Evolutionary conservation across 1,140 invertebrate species (phyloP), one percentile per base, ranked within the genome.

Genomic region (Achroia grisella): DNA sequence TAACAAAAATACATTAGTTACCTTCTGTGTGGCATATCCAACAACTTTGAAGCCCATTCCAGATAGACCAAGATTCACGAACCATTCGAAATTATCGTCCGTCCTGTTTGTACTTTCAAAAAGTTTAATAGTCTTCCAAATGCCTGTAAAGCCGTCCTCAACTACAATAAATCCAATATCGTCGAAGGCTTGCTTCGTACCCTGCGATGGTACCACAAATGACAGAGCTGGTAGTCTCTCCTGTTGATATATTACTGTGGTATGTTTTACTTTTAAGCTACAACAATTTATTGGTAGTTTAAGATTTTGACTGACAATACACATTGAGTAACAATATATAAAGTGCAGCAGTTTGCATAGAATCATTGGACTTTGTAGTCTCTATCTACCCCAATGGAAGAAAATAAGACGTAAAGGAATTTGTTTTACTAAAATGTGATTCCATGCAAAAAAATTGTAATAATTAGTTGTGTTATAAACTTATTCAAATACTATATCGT

Each of bases 91-190:
- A 0, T 14, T 10, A 8, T 51, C 39, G 17, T 72, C 72, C 0
- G 75, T 71, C 14, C 72, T 57, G 11, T 63, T 68, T 0, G 33
- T 31, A 3, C 10, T 4, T 10, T 54, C 31, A 10, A 62, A 62
- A 1, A 62, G 11, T 1, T 56, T 11, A 5, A 73, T 50, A 0
- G 33, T 49, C 0, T 12, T 5, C 70, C 70, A 74, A 2, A 30
- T 10, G 0, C 29, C 48, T 0, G 40, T 14, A 10, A 30, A 42
- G 0, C 37, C 47, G 12, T 44, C 46, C 0, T 62, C 41, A 1
- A 73, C 62, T 0, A 76, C 44, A 32, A 79, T 62, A 23, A 76
- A 62, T 0, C 66, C 75, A 1, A 76, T 66, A 40, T 79, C 72
- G 14, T 79, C 75, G 31, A 56, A 76, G 0, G 43, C 29, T 40